Evolutionary conservation across 2,797 vertebrate species (phyloP).

Genomic region (Hyperoplus immaculatus): DNA sequence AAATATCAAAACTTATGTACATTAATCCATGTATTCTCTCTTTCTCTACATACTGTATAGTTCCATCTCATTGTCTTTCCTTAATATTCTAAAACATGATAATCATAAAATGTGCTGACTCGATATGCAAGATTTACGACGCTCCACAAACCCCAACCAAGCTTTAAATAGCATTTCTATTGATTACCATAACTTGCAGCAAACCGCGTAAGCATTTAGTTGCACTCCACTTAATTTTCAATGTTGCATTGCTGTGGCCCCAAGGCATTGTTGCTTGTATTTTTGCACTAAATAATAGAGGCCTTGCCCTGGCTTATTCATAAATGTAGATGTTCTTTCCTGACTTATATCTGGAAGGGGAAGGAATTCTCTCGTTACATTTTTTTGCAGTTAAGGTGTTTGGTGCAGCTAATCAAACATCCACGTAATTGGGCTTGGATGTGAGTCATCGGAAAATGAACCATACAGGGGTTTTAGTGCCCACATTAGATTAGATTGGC

Average conservation of each 20-base stretch:
- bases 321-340: constrained; percentile 44
- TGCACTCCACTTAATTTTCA: constrained; percentile 39
- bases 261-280: constrained; percentile 17
- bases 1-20: constrained; percentile 6
- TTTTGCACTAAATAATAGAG: constrained; percentile 18
- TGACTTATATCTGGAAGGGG: constrained; percentile 41
- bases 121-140: neutral
- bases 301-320: constrained; percentile 7
- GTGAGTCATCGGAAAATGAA: constrained; percentile 46
- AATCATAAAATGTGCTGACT: neutral
- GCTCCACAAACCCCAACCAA: neutral
- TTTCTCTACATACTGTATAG: neutral
- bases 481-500: constrained; percentile 55
- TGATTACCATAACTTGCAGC: constrained; percentile 28
- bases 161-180: constrained; percentile 34
- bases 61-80: neutral
- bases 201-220: constrained; percentile 12
- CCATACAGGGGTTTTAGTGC: constrained; percentile 35
- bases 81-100: constrained; percentile 1
- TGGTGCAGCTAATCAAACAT: constrained; percentile 47
- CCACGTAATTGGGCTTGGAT: constrained; percentile 55
- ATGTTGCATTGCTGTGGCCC: constrained; percentile 13
- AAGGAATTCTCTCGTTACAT: constrained; percentile 39
- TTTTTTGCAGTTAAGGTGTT: constrained; percentile 50
- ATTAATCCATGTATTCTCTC: neutral